phyloP scores from a whole-genome alignment of 2,888 invertebrate species.

The Plutella xylostella region DNA sequence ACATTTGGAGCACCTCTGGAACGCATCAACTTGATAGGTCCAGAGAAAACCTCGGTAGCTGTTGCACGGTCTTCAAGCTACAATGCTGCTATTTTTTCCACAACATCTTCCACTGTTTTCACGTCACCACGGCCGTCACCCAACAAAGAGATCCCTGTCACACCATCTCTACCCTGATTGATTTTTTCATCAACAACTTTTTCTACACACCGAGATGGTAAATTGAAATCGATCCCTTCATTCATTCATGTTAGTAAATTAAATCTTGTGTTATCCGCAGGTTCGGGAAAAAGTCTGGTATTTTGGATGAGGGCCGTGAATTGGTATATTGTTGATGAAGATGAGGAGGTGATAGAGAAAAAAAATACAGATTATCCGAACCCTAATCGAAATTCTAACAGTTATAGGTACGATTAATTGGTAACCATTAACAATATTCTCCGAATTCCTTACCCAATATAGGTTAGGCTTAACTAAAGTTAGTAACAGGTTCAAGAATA shows the following conservation, averaged over 20 bases:
- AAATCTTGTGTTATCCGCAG: slow-evolving; percentile 19
- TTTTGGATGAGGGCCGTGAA: neutral
- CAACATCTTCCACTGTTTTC: slow-evolving; percentile 44
- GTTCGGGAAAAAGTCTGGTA: slow-evolving; percentile 21
- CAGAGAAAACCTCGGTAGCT: slow-evolving; percentile 22
- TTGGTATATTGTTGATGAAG: neutral
- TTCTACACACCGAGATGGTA: slow-evolving; percentile 34
- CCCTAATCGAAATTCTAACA: neutral
- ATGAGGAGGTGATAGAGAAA: neutral
- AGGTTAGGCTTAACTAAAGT: too few species aligned
- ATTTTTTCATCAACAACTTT: slow-evolving; percentile 46
- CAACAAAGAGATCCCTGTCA: slow-evolving; percentile 53
- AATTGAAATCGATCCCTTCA: slow-evolving; percentile 47
- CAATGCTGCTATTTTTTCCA: slow-evolving; percentile 39
- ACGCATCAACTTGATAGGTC: slow-evolving; percentile 23
- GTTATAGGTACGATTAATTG: too few species aligned
- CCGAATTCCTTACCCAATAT: neutral
- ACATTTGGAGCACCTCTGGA: too few species aligned
- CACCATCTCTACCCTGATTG: slow-evolving; percentile 56
- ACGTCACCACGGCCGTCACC: slow-evolving; percentile 53
- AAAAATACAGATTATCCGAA: too few species aligned
- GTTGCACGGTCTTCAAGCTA: slow-evolving; percentile 42
- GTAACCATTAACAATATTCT: too few species aligned
- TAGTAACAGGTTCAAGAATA: neutral
- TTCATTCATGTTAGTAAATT: slow-evolving; percentile 32